phyloP scores from a whole-genome alignment of 1,140 invertebrate genomes.

The Muscidifurax raptorellus region DNA sequence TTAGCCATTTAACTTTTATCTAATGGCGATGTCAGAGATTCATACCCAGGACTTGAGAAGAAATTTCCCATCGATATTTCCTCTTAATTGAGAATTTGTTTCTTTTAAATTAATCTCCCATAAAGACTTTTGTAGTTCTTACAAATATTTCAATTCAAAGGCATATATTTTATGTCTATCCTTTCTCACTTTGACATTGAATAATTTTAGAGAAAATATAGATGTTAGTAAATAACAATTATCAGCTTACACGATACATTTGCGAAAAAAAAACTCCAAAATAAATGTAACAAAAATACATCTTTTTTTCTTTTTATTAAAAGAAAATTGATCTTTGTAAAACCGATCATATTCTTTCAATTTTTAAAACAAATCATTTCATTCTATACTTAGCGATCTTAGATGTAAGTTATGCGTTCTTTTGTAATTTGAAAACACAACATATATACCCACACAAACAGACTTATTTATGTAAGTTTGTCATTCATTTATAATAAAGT shows the following conservation, averaged over 20 bases:
- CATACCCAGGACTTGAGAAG: neutral
- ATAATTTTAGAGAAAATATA: constrained; percentile 1
- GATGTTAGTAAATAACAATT: constrained; percentile 5
- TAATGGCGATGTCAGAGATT: constrained; percentile 4
- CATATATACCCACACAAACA: constrained; percentile 63
- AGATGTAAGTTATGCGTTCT: constrained; percentile 72
- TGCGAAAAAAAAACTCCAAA: neutral
- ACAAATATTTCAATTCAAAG: neutral
- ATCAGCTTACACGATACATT: constrained; percentile 14
- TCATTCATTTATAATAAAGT: constrained; percentile 72
- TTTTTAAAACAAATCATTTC: constrained; percentile 35
- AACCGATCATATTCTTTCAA: constrained; percentile 4
- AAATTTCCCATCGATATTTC: constrained; percentile 7
- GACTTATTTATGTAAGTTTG: constrained; percentile 72
- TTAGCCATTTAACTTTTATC: neutral
- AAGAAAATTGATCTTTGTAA: neutral
- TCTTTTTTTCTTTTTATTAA: neutral
- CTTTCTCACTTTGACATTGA: constrained; percentile 15
- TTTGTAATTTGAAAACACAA: constrained; percentile 59
- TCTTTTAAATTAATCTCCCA: constrained; percentile 26
- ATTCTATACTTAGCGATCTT: constrained; percentile 62
- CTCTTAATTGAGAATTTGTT: neutral
- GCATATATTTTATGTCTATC: neutral
- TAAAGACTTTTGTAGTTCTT: constrained; percentile 11
- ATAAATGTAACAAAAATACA: neutral